Percentiles rank a stretch among this genome's conserved stretches.
These are phyloP conservation scores for Neogobius melanostomus DNA, from an alignment of 2,113 vertebrate species.

Conservation along the genomic window DNA sequence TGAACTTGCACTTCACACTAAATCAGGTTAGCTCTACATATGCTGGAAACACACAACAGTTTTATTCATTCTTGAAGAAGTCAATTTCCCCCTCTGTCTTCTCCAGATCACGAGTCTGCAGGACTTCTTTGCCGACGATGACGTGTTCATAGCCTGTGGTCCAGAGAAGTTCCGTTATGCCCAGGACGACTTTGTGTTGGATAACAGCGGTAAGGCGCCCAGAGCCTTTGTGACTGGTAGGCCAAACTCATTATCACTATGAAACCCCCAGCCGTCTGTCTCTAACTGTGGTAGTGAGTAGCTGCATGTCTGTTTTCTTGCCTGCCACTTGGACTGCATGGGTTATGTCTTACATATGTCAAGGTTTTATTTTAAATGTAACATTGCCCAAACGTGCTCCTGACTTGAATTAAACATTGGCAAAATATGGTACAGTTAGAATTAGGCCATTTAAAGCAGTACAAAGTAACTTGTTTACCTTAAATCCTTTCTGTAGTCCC, in stretches of 20 bases:
- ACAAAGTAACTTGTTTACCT: no score
- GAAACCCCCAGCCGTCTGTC: conserved; percentile 22
- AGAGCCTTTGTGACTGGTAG: conserved; percentile 73
- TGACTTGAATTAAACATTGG: no score
- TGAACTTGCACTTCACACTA: no score
- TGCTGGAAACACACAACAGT: neutral
- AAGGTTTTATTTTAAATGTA: no score
- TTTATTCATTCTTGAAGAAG: neutral
- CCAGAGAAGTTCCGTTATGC: conserved; percentile 95
- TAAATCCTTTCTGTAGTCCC: no score
- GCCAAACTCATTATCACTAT: conserved; percentile 58
- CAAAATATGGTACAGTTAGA: no score
- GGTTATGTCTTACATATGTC: no score
- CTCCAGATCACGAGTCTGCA: conserved; percentile 89
- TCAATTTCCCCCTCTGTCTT: neutral
- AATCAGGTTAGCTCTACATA: no score
- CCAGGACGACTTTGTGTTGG: conserved; percentile 97
- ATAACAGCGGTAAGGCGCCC: conserved; percentile 90
- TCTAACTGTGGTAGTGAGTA: conserved; percentile 1
- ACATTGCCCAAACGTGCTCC: no score
- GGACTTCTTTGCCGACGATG: conserved; percentile 98
- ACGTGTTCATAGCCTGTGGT: conserved; percentile 96
- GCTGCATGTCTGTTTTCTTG: conserved; percentile 14
- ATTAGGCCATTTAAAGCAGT: no score
- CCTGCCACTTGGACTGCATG: neutral